Evolutionary conservation across 2,797 vertebrate species (phyloP), one percentile per base, ranked within the genome.

Genomic region (Muraenolepis orangiensis): DNA sequence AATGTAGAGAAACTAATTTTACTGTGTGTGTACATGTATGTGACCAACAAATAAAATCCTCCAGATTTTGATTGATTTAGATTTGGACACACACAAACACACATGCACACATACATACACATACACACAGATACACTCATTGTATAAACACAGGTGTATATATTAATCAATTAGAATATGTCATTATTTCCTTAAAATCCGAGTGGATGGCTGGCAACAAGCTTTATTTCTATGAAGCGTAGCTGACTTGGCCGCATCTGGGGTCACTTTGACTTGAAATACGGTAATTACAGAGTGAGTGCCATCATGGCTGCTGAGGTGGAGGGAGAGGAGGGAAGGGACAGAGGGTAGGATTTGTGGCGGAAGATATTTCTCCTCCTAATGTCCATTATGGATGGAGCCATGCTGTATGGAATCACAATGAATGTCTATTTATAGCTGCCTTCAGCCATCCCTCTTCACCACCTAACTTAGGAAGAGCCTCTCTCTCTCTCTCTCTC

Each of bases 351-450:
- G 74, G 16, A 72, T 72, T 76, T 80, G 78, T 76, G 12, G 6
- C 69, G 72, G 30, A 61, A 82, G 69, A 46, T 72, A 72, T 84
- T 80, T 79, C 38, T 72, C 71, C 72, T 77, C 67, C 66, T 18
- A 23, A n/a, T 70, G 81, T 82, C 85, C 78, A 86, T 89, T 87
- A 82, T 61, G 76, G 69, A 69, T 79, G 72, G 73, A 79, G 71
- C 66, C 23, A 51, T 75, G 76, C 85, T 73, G 72, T 8, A 61
- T 72, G 57, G 88, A 89, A 91, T 93, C 84, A 82, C 85, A 91
- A 91, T 90, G 82, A 92, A 78, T 76, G 76, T 20, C 72, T 92
- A 92, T 91, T 89, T 91, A 87, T 91, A 91, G 87, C 23, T 76
- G 66, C 82, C 86, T 74, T 78, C 71, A 83, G 38, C 77, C 76